phyloP scores from a whole-genome alignment of 2,888 invertebrate genomes.

The Pteria penguin region DNA sequence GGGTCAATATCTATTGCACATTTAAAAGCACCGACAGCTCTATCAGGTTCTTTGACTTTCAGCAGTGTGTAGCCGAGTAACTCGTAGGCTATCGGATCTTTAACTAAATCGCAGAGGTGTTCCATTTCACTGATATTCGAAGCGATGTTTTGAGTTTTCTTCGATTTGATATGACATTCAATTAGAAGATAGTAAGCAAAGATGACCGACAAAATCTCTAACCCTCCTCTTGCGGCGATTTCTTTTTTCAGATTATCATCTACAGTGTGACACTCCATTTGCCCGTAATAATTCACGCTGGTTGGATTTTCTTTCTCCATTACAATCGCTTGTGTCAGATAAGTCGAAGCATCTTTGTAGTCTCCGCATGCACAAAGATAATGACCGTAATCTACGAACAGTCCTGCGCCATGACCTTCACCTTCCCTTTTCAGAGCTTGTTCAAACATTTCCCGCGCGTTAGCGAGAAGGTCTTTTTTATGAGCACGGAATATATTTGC shows the following conservation, averaged over 20 bases:
- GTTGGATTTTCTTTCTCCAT: constrained; percentile 55
- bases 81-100: constrained; percentile 48
- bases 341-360: constrained; percentile 51
- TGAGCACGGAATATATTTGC: constrained; percentile 52
- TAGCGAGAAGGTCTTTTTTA: constrained; percentile 45
- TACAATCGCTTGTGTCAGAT: constrained; percentile 51
- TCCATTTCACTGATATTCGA: constrained; percentile 49
- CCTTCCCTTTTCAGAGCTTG: constrained; percentile 47
- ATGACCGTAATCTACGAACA: constrained; percentile 59
- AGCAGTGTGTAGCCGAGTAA: constrained; percentile 55
- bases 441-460: constrained; percentile 56
- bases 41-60: constrained; percentile 54
- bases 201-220: constrained; percentile 52
- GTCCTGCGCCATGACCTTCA: constrained; percentile 58
- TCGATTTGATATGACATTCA: constrained; percentile 49
- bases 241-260: constrained; percentile 56
- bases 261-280: constrained; percentile 55
- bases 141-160: constrained; percentile 52
- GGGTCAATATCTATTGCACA: constrained; percentile 44
- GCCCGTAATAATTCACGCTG: constrained; percentile 58
- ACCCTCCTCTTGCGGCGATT: constrained; percentile 50
- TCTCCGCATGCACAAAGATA: constrained; percentile 51
- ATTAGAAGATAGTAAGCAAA: constrained; percentile 55
- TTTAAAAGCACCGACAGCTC: constrained; percentile 48
- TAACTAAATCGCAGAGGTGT: constrained; percentile 42